Conservation (phyloP, 2,113 vertebrate genomes). For the Phylloscopus trochiloides region DNA sequence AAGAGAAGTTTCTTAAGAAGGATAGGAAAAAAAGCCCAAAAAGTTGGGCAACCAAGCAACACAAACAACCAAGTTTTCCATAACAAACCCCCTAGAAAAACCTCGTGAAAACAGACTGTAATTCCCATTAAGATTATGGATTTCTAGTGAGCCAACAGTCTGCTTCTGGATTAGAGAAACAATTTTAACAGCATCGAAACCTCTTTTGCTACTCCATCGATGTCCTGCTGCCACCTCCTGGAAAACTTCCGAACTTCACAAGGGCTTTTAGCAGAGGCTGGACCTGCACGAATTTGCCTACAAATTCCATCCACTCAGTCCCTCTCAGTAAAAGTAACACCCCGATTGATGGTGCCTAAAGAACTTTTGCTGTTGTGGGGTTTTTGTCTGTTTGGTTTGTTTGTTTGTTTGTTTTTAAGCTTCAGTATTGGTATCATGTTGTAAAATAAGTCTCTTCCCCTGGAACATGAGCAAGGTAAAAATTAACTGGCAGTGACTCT, state of each 20-base stretch:
- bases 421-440: background rate
- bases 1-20: background rate
- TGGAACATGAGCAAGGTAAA: background rate
- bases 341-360: background rate
- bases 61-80: background rate
- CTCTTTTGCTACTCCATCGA: background rate
- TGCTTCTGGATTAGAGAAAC: background rate
- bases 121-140: background rate
- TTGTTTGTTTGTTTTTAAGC: background rate
- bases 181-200: background rate
- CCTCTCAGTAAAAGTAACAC: background rate
- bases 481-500: background rate
- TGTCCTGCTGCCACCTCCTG: constrained; percentile 78
- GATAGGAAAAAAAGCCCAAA: background rate
- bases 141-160: background rate
- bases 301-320: background rate
- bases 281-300: rapidly evolving
- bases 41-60: background rate
- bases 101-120: background rate
- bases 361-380: background rate
- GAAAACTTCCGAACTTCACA: background rate
- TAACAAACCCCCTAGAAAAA: background rate
- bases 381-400: background rate
- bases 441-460: background rate
- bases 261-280: background rate